phyloP scores from a whole-genome alignment of 2,888 invertebrate genomes.

The Pristionchus japonicus region DNA sequence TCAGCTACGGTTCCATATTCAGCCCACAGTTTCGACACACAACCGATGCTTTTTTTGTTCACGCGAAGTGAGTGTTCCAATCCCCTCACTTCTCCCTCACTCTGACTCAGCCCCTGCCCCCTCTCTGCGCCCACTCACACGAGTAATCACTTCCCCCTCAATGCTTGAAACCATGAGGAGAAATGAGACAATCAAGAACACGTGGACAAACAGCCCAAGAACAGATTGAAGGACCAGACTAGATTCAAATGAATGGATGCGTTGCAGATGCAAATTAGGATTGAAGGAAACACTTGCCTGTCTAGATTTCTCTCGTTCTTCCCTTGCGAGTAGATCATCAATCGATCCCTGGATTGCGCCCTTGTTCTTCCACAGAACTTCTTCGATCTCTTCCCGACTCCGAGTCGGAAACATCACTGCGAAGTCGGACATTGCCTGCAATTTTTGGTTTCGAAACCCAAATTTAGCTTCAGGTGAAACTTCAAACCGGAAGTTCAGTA shows the following conservation, averaged over 20 bases:
- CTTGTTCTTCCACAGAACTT: conserved; percentile 20
- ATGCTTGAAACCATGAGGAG: neutral
- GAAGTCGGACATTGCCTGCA: conserved; percentile 42
- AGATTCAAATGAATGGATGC: neutral
- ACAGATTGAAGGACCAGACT: neutral
- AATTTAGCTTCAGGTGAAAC: neutral
- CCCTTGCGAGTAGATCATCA: conserved; percentile 10
- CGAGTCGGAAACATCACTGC: conserved; percentile 44
- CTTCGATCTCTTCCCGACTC: conserved; percentile 20
- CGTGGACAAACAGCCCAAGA: neutral
- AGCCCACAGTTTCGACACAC: neutral
- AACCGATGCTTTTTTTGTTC: neutral
- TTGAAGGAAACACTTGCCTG: neutral
- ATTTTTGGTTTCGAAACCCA: neutral
- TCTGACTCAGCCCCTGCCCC: neutral
- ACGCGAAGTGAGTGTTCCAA: conserved; percentile 1
- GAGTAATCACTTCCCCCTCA: conserved; percentile 22
- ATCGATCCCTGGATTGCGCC: conserved; percentile 22
- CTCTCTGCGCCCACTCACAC: conserved; percentile 3
- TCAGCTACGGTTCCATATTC: neutral
- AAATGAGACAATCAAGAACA: conserved; percentile 16
- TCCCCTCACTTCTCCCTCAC: neutral
- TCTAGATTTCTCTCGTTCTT: neutral
- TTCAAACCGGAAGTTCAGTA: neutral
- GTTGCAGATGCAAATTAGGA: too few species aligned